A percentile compares a stretch with the other conserved stretches of the same genome.
These are phyloP conservation scores for Hypsibius dujardini DNA, from an alignment of 1,140 invertebrate species.

Conservation along the genomic window DNA sequence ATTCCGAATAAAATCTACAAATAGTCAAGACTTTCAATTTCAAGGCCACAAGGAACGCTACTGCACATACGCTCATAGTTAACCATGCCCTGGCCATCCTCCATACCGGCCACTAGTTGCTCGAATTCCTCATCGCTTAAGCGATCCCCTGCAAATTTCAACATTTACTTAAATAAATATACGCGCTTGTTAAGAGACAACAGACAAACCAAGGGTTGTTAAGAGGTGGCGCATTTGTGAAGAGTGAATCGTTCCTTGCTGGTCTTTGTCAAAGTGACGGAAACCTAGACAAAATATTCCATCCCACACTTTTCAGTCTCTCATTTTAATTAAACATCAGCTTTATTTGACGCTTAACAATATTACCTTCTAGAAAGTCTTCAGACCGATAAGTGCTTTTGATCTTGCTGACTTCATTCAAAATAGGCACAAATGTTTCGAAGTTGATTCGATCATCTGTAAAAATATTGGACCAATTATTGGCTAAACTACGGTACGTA, in stretches of 20 bases:
- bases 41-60: too few relatives aligned
- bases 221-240: constrained; percentile 90
- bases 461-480: neutral
- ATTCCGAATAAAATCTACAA: too few relatives aligned
- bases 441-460: constrained; percentile 88
- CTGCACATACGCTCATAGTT: constrained; percentile 58
- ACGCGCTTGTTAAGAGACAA: constrained; percentile 20
- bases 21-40: too few relatives aligned
- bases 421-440: constrained; percentile 95
- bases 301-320: too few relatives aligned
- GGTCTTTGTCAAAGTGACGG: constrained; percentile 38
- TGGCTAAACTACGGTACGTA: neutral
- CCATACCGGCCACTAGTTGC: constrained; percentile 77
- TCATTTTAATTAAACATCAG: too few relatives aligned
- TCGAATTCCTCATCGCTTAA: constrained; percentile 70
- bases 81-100: constrained; percentile 95
- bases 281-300: constrained; percentile 19
- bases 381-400: constrained; percentile 23
- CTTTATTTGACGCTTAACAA: too few relatives aligned
- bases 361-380: constrained; percentile 28
- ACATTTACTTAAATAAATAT: neutral
- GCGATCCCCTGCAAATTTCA: constrained; percentile 44
- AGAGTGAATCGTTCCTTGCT: constrained; percentile 72
- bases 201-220: constrained; percentile 62
- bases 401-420: constrained; percentile 42